Conservation (phyloP, 53 echinoderm and acorn worm genomes). For the Echinometra lucunter region DNA sequence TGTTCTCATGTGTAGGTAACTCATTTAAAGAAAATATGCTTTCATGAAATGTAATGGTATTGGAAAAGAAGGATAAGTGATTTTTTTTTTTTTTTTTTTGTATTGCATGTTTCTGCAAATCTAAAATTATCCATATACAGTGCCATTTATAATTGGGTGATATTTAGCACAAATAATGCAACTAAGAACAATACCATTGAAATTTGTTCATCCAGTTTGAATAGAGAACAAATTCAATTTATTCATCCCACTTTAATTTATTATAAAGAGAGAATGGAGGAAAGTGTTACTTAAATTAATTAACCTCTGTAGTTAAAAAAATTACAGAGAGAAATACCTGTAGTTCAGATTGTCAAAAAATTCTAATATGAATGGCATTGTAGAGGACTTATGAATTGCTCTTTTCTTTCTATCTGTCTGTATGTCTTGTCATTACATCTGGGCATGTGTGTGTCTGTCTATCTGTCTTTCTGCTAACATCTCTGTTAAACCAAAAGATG, state of each 20-base stretch:
- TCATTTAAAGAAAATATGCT: no score
- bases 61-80: no score
- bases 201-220: neutral
- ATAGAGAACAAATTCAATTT: neutral
- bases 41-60: no score
- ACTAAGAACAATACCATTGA: neutral
- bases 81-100: no score
- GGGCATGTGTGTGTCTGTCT: constrained; percentile 9
- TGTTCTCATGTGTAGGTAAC: no score
- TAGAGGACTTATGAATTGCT: neutral
- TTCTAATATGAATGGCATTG: neutral
- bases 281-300: no score
- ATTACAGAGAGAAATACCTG: neutral
- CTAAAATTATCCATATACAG: neutral
- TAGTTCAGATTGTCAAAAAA: neutral
- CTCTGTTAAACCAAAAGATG: neutral
- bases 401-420: neutral
- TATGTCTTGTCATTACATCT: neutral
- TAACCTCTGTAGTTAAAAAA: no score
- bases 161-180: neutral
- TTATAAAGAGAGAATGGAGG: no score
- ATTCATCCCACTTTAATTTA: neutral
- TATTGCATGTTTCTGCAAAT: neutral
- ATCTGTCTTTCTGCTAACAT: constrained; percentile 34
- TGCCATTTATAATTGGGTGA: neutral